Base-by-base conservation (phyloP, 2,888 invertebrate species). In the Neuroscelio doddi region DNA sequence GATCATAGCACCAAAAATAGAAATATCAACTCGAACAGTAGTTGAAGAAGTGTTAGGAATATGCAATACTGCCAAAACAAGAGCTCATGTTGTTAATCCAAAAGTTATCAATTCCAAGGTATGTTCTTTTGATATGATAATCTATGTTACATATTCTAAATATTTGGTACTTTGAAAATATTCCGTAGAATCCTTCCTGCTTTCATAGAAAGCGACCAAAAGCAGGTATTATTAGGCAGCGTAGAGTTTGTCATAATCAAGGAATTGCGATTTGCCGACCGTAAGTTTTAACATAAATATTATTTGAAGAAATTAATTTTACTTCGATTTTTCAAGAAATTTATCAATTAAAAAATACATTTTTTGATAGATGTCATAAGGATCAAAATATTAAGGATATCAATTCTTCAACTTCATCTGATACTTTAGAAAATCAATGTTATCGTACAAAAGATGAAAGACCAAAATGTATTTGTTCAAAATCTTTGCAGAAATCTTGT, bases 1-100 rank as follows among this genome's bases (percentile, higher is more conserved):
- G n/a, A n/a, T n/a, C n/a, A 85, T 92, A 39, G 88, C 90, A 1
- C 92, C 92, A 0, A 92, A 92, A 85, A 89, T 92, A 56, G 91
- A 91, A 83, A 86, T 92, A 53, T 87, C 89, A 1, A 91, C 91
- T 0, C 90, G 88, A 77, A 90, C 91, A 1, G 88, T 89, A 0
- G 88, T 92, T 56, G 90, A 91, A 77, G 91, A 91, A 81, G 86
- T 88, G 1, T 16, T 67, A 1, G 72, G 71, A 16, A 62, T 85
- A 30, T 79, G 76, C 51, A 66, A 74, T 42, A 34, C 47, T 9
- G 61, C 46, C 27, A 34, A 50, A 9, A 59, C 74, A 14, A 71
- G 75, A 30, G 59, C 74, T 17, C 77, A 71, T 56, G 73, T 81
- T 21, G 72, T 85, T 3, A 86, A 85, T 77, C 85, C 86, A 9